A percentile compares a stretch with the other conserved stretches of the same genome.
Conservation (phyloP, 1,140 invertebrate genomes). For the Leptopilina clavipes region DNA sequence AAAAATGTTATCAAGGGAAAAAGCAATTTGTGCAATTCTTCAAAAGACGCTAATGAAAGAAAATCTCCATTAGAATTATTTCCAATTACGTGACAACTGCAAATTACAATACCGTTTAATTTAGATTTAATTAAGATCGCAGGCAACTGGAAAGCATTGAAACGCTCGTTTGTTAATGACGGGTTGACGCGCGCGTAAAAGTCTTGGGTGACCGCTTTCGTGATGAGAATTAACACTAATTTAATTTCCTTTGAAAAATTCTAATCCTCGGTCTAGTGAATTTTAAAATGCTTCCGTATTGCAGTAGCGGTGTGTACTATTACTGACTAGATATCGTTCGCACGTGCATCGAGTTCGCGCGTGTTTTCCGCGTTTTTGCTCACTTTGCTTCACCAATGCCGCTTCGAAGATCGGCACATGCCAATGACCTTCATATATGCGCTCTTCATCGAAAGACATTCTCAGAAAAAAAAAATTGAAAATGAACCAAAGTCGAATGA, state of each 20-base stretch:
- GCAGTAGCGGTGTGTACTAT: constrained; percentile 53
- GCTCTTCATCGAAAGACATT: not conserved
- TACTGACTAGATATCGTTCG: constrained; percentile 57
- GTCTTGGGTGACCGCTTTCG: constrained; percentile 22
- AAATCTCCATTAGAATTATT: constrained; percentile 12
- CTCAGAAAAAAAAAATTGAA: not conserved
- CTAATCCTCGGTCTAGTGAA: constrained; percentile 40
- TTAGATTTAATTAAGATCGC: constrained; percentile 32
- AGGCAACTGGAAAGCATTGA: constrained; percentile 13
- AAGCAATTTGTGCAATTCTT: constrained; percentile 1
- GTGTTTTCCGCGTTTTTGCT: constrained; percentile 64
- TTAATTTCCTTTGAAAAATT: constrained; percentile 34
- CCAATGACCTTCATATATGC: constrained; percentile 65
- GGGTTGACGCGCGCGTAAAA: constrained; percentile 22
- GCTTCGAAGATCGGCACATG: constrained; percentile 58
- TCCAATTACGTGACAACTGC: constrained; percentile 27
- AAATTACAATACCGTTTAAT: constrained; percentile 33
- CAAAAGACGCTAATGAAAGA: constrained; percentile 28
- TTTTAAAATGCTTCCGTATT: constrained; percentile 56
- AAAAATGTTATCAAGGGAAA: not conserved
- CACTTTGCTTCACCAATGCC: constrained; percentile 57
- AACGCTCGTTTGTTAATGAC: constrained; percentile 22
- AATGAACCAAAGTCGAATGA: too few relatives aligned
- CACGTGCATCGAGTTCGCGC: constrained; percentile 64
- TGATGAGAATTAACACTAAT: constrained; percentile 28